These are phyloP conservation scores for Crocuta crocuta DNA, from an alignment of 2,113 vertebrate species.

Conservation along the genomic window DNA sequence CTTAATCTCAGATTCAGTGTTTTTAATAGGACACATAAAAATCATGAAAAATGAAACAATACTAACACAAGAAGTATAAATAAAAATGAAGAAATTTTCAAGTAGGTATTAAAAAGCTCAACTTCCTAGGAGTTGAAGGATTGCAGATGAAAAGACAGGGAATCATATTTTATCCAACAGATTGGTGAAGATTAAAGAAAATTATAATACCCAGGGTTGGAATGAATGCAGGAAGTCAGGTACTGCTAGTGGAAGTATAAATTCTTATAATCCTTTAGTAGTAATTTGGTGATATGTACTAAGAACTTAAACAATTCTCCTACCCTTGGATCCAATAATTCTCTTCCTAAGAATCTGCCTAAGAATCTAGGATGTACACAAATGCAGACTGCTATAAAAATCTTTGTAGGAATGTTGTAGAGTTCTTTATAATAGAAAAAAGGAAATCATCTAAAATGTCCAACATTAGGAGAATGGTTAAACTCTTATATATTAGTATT, in stretches of 20 bases:
- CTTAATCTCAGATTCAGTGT: background rate
- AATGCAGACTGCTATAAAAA: background rate
- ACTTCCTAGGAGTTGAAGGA: background rate
- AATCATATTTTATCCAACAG: background rate
- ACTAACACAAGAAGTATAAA: background rate
- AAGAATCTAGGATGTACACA: background rate
- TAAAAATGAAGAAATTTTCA: background rate
- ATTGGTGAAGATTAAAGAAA: background rate
- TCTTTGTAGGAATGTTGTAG: background rate
- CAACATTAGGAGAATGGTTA: background rate
- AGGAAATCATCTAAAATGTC: background rate
- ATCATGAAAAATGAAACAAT: background rate
- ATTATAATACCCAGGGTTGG: background rate
- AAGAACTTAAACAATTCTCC: background rate
- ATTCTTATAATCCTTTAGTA: background rate
- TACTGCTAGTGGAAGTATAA: background rate
- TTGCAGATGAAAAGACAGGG: background rate
- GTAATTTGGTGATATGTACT: background rate
- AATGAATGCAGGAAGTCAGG: background rate
- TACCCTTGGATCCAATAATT: background rate
- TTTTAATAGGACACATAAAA: background rate
- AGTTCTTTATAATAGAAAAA: background rate
- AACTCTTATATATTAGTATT: background rate
- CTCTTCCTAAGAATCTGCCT: conserved; percentile 11
- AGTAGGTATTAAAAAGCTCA: background rate